phyloP scores from a whole-genome alignment of 2,113 vertebrate species.

The Crotalus horridus region DNA sequence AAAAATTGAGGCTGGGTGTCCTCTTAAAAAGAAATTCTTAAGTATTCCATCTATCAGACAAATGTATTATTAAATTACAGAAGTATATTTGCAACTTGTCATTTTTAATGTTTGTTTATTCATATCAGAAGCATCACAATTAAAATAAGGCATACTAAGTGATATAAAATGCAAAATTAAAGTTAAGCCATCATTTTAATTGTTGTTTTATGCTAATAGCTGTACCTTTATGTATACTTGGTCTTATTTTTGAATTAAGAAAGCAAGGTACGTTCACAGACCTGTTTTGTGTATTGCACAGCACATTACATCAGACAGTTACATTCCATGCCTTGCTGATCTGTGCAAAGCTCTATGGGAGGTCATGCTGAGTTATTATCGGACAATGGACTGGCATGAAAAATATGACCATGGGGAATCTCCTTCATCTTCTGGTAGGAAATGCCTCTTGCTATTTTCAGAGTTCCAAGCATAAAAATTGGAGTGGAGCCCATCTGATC shows the following conservation, averaged over 20 bases:
- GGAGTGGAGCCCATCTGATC: not conserved
- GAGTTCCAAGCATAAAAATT: not conserved
- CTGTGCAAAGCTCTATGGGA: slow-evolving; percentile 98
- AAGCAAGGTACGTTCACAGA: not conserved
- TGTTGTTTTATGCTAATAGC: not conserved
- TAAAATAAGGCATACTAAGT: not conserved
- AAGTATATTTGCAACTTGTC: not conserved
- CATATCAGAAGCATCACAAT: not conserved
- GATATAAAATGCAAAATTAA: not conserved
- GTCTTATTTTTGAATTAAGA: not conserved
- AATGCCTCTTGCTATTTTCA: not conserved
- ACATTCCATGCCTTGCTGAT: slow-evolving; percentile 95
- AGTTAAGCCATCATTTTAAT: not conserved
- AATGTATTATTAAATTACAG: not conserved
- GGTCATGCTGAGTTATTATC: slow-evolving; percentile 97
- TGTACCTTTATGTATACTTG: not conserved
- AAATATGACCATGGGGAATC: slow-evolving; percentile 77
- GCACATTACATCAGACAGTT: slow-evolving; percentile 97
- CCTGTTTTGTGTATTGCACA: slow-evolving; percentile 52
- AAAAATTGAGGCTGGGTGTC: not conserved
- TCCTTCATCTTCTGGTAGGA: slow-evolving; percentile 76
- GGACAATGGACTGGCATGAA: slow-evolving; percentile 96
- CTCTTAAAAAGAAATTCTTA: not conserved
- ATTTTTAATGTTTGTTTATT: not conserved
- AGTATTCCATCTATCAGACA: not conserved